Base-by-base conservation (phyloP, 2,113 vertebrate genomes). In the Seriola quinqueradiata region DNA sequence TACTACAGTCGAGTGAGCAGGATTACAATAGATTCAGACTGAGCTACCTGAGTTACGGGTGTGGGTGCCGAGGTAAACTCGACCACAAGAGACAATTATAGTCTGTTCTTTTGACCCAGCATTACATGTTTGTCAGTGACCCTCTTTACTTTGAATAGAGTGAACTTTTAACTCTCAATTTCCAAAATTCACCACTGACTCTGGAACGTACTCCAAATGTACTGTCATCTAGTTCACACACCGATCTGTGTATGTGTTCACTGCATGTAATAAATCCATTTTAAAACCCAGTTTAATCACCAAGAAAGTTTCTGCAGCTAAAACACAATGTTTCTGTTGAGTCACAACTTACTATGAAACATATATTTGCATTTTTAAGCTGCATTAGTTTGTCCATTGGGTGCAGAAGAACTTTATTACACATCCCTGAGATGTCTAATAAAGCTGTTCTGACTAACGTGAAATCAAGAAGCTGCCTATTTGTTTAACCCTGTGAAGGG, bases 41-140 rank as follows among this genome's bases (percentile, higher is more conserved):
- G 65, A 84, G 8, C 48, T 50, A 67, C 28, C 66, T 54, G 69
- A 86, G 34, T 76, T 63, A 70, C 68, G 8, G 28, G 61, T 69
- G 58, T 7, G 11, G 55, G 61, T 60, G 55, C 32, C 63, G 55
- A 73, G 38, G 32, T 28, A 16, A 32, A 64, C 48, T 44, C 3
- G 1, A 72, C 58, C 71, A 55, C 28, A 13, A 38, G n/a, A 25
- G 25, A 64, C 23, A 40, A n/a, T 69, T 38, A 50, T 36, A 58
- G 21, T 46, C 1, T 58, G n/a, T 23, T 69, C 57, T 48, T 59
- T 54, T n/a, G 44, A 60, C 23, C 23, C 9, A 52, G 46, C 25
- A 63, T 48, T 32, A 63, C 13, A 58, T 42, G 23, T 52, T 52
- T 59, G 60, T 28, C 23, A 14, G 28, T 50, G 32, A 65, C 19